phyloP scores from a whole-genome alignment of 2,888 invertebrate species.

The Strigamia transsilvanica region DNA sequence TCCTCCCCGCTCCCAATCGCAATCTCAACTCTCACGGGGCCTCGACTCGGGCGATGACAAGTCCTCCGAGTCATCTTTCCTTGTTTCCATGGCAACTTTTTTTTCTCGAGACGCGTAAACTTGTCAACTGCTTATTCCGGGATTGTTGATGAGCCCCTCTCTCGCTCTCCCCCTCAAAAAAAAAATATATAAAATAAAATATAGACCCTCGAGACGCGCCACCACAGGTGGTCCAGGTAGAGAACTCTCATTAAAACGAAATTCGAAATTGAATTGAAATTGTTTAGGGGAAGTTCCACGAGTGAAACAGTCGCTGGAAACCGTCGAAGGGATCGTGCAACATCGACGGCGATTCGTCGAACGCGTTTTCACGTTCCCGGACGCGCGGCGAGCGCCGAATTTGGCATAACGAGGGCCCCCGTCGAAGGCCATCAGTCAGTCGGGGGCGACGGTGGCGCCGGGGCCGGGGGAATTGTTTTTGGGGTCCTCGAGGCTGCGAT shows the following conservation, averaged over 20 bases:
- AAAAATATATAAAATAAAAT: background rate
- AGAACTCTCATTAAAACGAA: slow-evolving; percentile 16
- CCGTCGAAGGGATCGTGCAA: no score
- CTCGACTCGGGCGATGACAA: slow-evolving; percentile 24
- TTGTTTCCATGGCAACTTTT: slow-evolving; percentile 10
- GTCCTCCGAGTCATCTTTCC: background rate
- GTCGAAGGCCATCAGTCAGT: slow-evolving; percentile 42
- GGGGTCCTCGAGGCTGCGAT: slow-evolving; percentile 16
- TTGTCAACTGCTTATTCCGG: slow-evolving; percentile 41
- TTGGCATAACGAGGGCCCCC: background rate
- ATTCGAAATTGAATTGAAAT: slow-evolving; percentile 29
- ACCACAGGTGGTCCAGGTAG: slow-evolving; percentile 46
- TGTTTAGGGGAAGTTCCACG: background rate
- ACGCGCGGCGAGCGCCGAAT: background rate
- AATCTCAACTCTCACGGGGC: background rate
- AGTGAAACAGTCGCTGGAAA: no score
- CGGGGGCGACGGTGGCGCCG: slow-evolving; percentile 11
- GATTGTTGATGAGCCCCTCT: slow-evolving; percentile 12
- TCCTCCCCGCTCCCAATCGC: background rate
- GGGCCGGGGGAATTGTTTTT: slow-evolving; percentile 42
- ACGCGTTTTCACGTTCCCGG: background rate
- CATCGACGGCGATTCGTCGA: background rate
- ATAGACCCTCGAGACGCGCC: slow-evolving; percentile 24
- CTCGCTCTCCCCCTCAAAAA: background rate
- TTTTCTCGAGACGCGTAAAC: slow-evolving; percentile 6